Evolutionary conservation across 2,888 invertebrate genomes (phyloP), one percentile per base, ranked within the genome.

Genomic region (Disparrhopalites patrizii): DNA sequence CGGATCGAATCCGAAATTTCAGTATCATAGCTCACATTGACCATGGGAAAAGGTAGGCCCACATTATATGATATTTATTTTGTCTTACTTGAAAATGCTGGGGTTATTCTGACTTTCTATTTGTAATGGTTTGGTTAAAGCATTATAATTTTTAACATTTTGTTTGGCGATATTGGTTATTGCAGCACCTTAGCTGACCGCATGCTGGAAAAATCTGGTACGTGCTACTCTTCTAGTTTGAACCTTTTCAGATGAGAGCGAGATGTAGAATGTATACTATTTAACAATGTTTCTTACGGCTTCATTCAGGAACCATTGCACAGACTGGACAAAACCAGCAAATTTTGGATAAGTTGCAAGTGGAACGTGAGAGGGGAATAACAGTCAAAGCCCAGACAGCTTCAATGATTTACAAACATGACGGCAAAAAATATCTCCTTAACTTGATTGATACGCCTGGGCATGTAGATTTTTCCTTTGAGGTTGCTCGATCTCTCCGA

Each of bases 21-120:
- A 91, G 95, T 80, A 97, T 99, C 76, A 93, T 99, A 70, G 98
- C 98, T n/a, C 98, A 99, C 81, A 91, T 99, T 1, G 98, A 99
- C 79, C 98, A 98, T 82, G 98, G 98, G 0, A 99, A 99, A 82
- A 94, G 38, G 52, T 62, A 62, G 2, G 8, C 8, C 3, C 4
- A 18, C 4, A 20, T 54, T 5, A 3, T 54, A 47, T 3, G 2
- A 5, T 27, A 3, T 54, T 54, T 15, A 27, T 54, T 23, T n/a
- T 25, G 20, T 8, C 2, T 36, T 15, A 7, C 8, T 13, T 36
- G 56, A 3, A 7, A 10, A 50, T 20, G 18, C 10, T 13, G 13
- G 8, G 20, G 50, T 20, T 8, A 50, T 50, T 8, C 20, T 50
- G 8, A 50, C 13, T n/a, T 8, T 10, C 20, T n/a, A n/a, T n/a